Percentiles rank a stretch among this genome's conserved stretches.
Conservation (phyloP, 2,888 invertebrate species). For the Coelinius sp. region DNA sequence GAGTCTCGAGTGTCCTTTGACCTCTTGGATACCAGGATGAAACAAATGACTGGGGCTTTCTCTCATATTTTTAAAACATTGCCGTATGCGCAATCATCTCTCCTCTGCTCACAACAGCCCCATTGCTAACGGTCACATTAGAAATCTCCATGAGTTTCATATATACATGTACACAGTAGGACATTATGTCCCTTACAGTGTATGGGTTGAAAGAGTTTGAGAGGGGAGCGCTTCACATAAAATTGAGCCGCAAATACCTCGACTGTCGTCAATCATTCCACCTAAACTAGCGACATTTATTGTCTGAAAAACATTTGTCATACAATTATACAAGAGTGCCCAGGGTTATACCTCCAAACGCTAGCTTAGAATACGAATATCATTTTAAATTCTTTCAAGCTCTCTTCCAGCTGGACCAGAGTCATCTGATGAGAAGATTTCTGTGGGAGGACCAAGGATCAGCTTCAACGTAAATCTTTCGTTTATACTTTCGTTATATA, state of each 20-base stretch:
- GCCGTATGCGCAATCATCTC: not conserved
- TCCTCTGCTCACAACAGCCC: not conserved
- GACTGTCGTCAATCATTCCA: conserved; percentile 62
- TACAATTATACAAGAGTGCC: conserved; percentile 45
- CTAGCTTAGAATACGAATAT: not conserved
- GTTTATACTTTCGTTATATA: too few relatives aligned
- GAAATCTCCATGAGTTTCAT: conserved; percentile 10
- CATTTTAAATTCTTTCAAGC: not conserved
- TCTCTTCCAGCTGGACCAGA: not conserved
- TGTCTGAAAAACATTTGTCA: conserved; percentile 68
- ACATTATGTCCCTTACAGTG: conserved; percentile 1
- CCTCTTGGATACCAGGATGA: conserved; percentile 11
- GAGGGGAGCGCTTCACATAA: conserved; percentile 54
- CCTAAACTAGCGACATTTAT: conserved; percentile 68
- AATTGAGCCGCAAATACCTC: conserved; percentile 66
- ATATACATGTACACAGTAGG: conserved; percentile 2
- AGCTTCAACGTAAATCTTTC: conserved; percentile 23
- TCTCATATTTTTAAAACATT: conserved; percentile 4
- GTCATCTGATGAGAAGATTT: not conserved
- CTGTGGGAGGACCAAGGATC: not conserved
- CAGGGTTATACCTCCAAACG: not conserved
- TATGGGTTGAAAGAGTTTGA: not conserved
- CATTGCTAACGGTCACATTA: conserved; percentile 1
- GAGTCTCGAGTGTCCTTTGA: conserved; percentile 30
- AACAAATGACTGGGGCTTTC: conserved; percentile 30